Evolutionary conservation across 2,113 vertebrate species (phyloP).

Genomic region (Pseudorasbora parva): DNA sequence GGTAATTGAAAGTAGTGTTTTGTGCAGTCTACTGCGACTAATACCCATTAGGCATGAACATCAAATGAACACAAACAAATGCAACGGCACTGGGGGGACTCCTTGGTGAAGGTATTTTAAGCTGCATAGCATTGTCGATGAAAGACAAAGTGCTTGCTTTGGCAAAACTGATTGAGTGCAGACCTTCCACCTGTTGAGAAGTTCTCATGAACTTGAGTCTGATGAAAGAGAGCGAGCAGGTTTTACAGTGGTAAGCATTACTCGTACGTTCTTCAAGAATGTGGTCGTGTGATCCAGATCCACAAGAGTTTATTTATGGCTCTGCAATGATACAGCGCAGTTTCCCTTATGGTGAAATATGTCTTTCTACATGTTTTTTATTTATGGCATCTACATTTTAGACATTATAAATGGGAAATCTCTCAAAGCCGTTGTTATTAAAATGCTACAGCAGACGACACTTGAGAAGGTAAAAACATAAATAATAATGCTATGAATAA

Average conservation of each 20-base stretch:
- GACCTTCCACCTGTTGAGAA: slow-evolving; percentile 30
- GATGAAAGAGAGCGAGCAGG: slow-evolving; percentile 19
- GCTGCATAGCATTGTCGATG: slow-evolving; percentile 25
- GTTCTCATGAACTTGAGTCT: slow-evolving; percentile 6
- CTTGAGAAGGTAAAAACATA: neutral
- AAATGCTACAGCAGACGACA: neutral
- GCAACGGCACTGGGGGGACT: neutral
- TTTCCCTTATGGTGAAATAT: slow-evolving; percentile 16
- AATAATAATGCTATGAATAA: slow-evolving; percentile 4
- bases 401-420: slow-evolving; percentile 15
- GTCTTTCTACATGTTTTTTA: neutral
- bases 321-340: slow-evolving; percentile 26
- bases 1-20: too few species aligned
- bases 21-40: neutral
- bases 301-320: slow-evolving; percentile 44
- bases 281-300: slow-evolving; percentile 36
- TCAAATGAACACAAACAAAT: slow-evolving; percentile 5
- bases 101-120: slow-evolving; percentile 33
- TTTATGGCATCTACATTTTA: neutral
- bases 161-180: slow-evolving; percentile 11
- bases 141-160: slow-evolving; percentile 32
- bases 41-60: neutral
- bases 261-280: slow-evolving; percentile 35
- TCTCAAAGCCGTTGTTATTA: slow-evolving; percentile 2
- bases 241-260: slow-evolving; percentile 26